Conservation (phyloP, 2,888 invertebrate species). For the Teinopalpus imperialis region DNA sequence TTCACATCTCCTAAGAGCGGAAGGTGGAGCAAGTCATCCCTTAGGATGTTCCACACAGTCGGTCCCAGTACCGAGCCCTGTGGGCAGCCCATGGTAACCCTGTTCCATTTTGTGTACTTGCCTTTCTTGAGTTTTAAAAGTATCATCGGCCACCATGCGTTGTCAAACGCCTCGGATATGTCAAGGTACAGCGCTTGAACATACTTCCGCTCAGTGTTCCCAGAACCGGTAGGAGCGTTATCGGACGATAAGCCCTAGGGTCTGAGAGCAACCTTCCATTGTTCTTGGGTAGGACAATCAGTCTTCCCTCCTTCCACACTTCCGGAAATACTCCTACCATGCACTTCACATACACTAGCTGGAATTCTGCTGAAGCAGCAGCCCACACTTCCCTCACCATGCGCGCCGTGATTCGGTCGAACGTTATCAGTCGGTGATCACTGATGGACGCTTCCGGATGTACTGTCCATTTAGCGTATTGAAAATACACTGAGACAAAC, state of each 20-base stretch:
- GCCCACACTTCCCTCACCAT: constrained; percentile 31
- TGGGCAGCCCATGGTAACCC: constrained; percentile 1
- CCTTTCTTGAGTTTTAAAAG: constrained; percentile 31
- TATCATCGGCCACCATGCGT: constrained; percentile 46
- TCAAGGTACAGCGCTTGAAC: constrained; percentile 34
- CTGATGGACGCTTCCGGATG: not conserved
- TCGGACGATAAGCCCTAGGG: constrained; percentile 32
- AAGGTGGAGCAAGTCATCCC: constrained; percentile 8
- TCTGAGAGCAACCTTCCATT: constrained; percentile 29
- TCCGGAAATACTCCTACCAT: constrained; percentile 17
- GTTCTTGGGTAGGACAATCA: constrained; percentile 30
- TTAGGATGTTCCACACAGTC: constrained; percentile 14
- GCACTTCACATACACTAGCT: constrained; percentile 11
- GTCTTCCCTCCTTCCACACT: constrained; percentile 22
- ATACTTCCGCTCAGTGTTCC: constrained; percentile 28
- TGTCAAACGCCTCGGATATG: too few relatives aligned
- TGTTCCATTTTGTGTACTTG: not conserved
- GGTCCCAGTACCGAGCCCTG: constrained; percentile 26
- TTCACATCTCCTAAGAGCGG: constrained; percentile 14
- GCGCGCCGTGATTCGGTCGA: constrained; percentile 33
- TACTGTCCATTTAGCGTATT: not conserved
- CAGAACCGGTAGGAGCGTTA: constrained; percentile 29
- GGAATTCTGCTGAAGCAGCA: constrained; percentile 26
- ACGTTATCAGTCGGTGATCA: not conserved
- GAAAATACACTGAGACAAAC: too few relatives aligned